Evolutionary conservation across 2,888 invertebrate species (phyloP).

Genomic region (Beris chalybata): DNA sequence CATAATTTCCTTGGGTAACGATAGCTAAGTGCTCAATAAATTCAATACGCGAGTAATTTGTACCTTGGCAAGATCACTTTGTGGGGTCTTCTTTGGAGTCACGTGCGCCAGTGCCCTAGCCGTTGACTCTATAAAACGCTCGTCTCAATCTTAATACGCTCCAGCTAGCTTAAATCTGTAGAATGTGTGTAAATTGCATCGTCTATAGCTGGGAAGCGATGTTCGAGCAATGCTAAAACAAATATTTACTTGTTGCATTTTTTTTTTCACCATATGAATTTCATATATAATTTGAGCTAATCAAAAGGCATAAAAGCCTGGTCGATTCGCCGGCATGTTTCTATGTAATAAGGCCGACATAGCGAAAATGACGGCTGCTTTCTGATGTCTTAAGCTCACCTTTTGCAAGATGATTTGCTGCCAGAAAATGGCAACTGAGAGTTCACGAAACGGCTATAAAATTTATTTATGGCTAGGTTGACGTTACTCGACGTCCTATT

Average conservation of each 20-base stretch:
- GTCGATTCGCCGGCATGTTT: too few species aligned
- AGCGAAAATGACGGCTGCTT: too few species aligned
- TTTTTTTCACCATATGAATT: too few species aligned
- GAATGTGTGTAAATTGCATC: not conserved
- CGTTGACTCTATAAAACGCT: not conserved
- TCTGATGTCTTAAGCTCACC: not conserved
- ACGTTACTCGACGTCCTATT: conserved; percentile 13
- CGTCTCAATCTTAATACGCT: not conserved
- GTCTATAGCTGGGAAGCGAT: too few species aligned
- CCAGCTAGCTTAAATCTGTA: not conserved
- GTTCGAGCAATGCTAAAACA: too few species aligned
- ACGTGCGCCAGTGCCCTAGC: conserved; percentile 14
- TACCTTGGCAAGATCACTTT: conserved; percentile 20
- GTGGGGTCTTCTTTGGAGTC: conserved; percentile 26
- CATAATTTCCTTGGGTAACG: conserved; percentile 27
- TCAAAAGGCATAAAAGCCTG: too few species aligned
- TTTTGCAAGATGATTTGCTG: conserved; percentile 19
- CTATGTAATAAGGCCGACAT: too few species aligned
- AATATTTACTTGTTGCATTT: too few species aligned
- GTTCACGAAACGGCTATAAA: conserved; percentile 36
- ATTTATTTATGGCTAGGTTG: conserved; percentile 33
- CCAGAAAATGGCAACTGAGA: conserved; percentile 29
- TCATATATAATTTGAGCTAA: too few species aligned
- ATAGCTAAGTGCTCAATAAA: conserved; percentile 31
- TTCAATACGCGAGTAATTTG: conserved; percentile 30